These are phyloP conservation scores for Tyria jacobaeae DNA, from an alignment of 2,888 invertebrate species.

Conservation along the genomic window DNA sequence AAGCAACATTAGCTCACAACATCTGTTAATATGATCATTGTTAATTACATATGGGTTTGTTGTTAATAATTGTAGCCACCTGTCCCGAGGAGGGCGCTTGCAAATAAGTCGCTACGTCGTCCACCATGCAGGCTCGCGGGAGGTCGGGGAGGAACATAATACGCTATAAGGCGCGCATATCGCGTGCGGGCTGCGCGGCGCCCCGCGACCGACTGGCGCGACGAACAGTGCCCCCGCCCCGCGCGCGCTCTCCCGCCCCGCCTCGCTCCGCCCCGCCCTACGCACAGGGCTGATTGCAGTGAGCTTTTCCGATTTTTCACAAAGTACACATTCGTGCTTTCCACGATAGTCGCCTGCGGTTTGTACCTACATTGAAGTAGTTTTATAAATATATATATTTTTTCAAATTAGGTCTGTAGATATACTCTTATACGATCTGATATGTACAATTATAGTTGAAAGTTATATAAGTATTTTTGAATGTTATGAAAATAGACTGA, in stretches of 20 bases:
- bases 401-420: neutral
- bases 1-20: constrained; percentile 86
- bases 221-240: constrained; percentile 48
- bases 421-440: neutral
- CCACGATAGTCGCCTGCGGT: constrained; percentile 33
- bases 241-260: constrained; percentile 54
- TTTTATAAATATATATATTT: neutral
- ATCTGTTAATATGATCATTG: constrained; percentile 87
- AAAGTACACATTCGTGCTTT: constrained; percentile 8
- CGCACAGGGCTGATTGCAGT: constrained; percentile 64
- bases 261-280: constrained; percentile 59
- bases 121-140: constrained; percentile 98
- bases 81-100: constrained; percentile 98
- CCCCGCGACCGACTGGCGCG: constrained; percentile 83
- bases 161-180: constrained; percentile 82
- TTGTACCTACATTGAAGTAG: neutral
- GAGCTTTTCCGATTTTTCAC: constrained; percentile 65
- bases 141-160: constrained; percentile 97
- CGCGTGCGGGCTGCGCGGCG: constrained; percentile 84
- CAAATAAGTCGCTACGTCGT: constrained; percentile 97
- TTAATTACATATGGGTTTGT: constrained; percentile 87
- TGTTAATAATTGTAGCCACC: constrained; percentile 89
- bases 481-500: too few relatives aligned
- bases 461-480: too few relatives aligned
- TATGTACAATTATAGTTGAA: too few relatives aligned